Evolutionary conservation across 2,113 vertebrate species (phyloP), one percentile per base, ranked within the genome.

Genomic region (Typhlomys cinereus): DNA sequence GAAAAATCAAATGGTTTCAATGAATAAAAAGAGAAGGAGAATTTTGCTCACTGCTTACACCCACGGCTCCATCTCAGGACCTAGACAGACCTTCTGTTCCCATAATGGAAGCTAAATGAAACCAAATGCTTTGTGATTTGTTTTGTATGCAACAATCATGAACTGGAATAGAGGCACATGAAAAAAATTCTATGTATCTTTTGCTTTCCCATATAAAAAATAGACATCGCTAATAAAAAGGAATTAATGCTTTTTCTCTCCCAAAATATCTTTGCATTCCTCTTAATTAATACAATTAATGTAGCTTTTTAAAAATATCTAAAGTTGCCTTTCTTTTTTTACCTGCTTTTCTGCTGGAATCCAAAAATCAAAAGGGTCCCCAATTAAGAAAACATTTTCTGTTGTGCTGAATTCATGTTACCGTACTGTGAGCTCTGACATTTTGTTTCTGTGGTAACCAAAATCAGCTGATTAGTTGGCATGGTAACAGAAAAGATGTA

Each of bases 381-480:
- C 99, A 99, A 99, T 99, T 99, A 99, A 98, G 98, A 98, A 98
- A 98, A 98, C 98, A 98, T 98, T 98, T 98, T 98, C 98, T 98
- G 98, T 99, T 99, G 99, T 98, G 99, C 98, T 97, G 98, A 99
- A 99, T 99, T 98, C 99, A 98, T 98, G 98, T 99, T 97, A 98
- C 98, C 97, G 98, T 98, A 97, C 98, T 98, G 97, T 98, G 98
- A 98, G 98, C 98, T 98, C 98, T 99, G 98, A 98, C 98, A 99
- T 99, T 99, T 98, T 98, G 99, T 99, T 99, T 99, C 99, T 98
- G 98, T 99, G 99, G 99, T 98, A 99, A 99, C 99, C 98, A 97
- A 98, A 98, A 99, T 99, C 99, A 99, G 99, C 99, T 99, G 99
- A 99, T 99, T 99, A 99, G 99, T 99, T 99, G 99, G 99, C 99